These are phyloP conservation scores for Atethmia centrago DNA, from an alignment of 2,888 invertebrate genomes.

Conservation along the genomic window DNA sequence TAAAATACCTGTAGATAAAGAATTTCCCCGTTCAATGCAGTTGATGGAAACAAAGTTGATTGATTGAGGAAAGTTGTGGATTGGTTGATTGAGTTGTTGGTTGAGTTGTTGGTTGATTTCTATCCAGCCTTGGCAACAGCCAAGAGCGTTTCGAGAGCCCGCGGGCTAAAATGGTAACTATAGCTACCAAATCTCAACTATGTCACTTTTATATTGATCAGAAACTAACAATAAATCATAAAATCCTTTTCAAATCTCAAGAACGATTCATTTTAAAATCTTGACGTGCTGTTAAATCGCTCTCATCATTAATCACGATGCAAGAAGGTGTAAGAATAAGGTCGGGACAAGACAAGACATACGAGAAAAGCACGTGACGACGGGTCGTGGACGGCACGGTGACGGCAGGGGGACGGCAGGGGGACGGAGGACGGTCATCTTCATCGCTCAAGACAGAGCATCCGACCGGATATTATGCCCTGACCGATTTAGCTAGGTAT, in stretches of 20 bases:
- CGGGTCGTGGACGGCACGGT: conserved; percentile 53
- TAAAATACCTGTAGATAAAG: not conserved
- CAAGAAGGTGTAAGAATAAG: conserved; percentile 65
- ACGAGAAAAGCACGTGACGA: conserved; percentile 66
- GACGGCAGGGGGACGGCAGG: conserved; percentile 70
- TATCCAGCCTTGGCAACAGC: not conserved
- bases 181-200: conserved; percentile 6
- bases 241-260: conserved; percentile 34
- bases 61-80: too few relatives aligned
- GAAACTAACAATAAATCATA: conserved; percentile 42
- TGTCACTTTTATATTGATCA: conserved; percentile 35
- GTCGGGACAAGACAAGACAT: conserved; percentile 66
- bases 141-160: not conserved
- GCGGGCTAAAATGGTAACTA: not conserved
- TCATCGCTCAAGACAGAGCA: conserved; percentile 75
- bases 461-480: conserved; percentile 67
- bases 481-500: conserved; percentile 63
- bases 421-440: conserved; percentile 67
- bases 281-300: conserved; percentile 57
- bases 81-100: too few relatives aligned
- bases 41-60: not conserved
- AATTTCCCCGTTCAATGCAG: too few relatives aligned
- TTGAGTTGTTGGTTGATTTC: not conserved
- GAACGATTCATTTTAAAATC: conserved; percentile 50
- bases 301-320: conserved; percentile 64